Conservation (phyloP, 2,113 vertebrate species). For the Ptilonorhynchus violaceus region DNA sequence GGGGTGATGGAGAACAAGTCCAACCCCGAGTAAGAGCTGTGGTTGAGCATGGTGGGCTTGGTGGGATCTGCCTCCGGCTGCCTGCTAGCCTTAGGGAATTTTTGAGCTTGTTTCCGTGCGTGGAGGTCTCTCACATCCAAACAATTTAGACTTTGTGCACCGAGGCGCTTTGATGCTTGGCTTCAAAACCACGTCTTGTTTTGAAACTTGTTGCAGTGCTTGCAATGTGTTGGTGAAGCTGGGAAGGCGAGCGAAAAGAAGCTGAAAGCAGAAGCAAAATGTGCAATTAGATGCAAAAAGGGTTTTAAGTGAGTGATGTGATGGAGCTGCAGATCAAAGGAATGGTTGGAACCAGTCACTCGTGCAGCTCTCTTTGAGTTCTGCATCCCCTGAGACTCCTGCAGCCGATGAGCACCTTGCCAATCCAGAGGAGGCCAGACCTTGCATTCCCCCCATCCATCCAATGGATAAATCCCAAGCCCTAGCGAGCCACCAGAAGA, state of each 20-base stretch:
- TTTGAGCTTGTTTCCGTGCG: rapidly evolving
- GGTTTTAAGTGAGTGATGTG: background rate
- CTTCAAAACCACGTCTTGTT: background rate
- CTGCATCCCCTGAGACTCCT: background rate
- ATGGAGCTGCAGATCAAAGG: background rate
- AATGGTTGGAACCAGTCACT: background rate
- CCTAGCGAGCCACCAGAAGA: background rate
- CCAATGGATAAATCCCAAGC: background rate
- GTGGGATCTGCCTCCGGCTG: background rate
- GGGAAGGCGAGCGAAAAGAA: background rate
- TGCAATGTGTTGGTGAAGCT: background rate
- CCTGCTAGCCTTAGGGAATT: background rate
- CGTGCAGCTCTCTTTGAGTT: background rate
- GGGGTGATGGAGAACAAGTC: background rate
- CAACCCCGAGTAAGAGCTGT: background rate
- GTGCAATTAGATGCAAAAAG: background rate
- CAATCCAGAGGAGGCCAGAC: background rate
- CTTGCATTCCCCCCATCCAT: background rate
- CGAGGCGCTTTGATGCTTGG: background rate
- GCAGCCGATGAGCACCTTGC: background rate
- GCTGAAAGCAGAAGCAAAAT: background rate
- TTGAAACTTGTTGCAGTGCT: background rate
- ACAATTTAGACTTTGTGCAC: background rate
- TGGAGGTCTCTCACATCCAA: background rate
- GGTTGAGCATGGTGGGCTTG: background rate